Percentiles rank a stretch among this genome's conserved stretches.
Evolutionary conservation across 2,888 invertebrate species (phyloP).

Genomic region (Drosophila paranaensis): DNA sequence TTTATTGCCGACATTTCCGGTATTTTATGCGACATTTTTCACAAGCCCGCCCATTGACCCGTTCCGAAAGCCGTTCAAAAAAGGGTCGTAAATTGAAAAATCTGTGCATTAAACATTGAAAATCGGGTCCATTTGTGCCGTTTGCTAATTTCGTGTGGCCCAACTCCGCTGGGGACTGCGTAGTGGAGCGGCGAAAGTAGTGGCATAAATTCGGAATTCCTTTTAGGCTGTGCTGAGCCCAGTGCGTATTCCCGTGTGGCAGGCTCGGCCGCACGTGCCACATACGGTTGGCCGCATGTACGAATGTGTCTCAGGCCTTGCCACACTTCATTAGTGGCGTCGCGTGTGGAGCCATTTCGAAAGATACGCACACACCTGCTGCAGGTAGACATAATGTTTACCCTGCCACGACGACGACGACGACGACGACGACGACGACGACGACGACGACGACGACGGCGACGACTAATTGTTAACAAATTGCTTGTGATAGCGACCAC

Average conservation of each 20-base stretch:
- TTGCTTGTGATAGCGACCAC: slow-evolving; percentile 70
- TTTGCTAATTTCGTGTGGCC: slow-evolving; percentile 31
- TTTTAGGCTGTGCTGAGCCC: slow-evolving; percentile 15
- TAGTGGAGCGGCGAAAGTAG: slow-evolving; percentile 10
- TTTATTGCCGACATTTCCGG: slow-evolving; percentile 4
- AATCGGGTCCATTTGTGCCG: slow-evolving; percentile 4
- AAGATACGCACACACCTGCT: slow-evolving; percentile 19
- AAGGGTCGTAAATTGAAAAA: slow-evolving; percentile 35
- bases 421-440: slow-evolving; percentile 32
- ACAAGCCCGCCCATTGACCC: neutral
- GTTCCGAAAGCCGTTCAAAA: neutral
- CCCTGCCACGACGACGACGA: slow-evolving; percentile 41
- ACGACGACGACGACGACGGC: slow-evolving; percentile 39
- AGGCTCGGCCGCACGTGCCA: slow-evolving; percentile 41
- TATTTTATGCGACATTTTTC: slow-evolving; percentile 8
- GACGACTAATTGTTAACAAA: slow-evolving; percentile 72
- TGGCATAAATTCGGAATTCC: slow-evolving; percentile 30
- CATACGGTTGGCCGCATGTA: slow-evolving; percentile 42
- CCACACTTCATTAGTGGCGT: slow-evolving; percentile 48
- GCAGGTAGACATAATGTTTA: slow-evolving; percentile 26
- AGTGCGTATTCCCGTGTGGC: slow-evolving; percentile 47
- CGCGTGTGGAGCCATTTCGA: slow-evolving; percentile 39
- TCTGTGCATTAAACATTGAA: slow-evolving; percentile 35
- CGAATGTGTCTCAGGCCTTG: slow-evolving; percentile 44
- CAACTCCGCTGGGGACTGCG: slow-evolving; percentile 3